Conservation (phyloP, 2,888 invertebrate species). For the Phyllotreta striolata region DNA sequence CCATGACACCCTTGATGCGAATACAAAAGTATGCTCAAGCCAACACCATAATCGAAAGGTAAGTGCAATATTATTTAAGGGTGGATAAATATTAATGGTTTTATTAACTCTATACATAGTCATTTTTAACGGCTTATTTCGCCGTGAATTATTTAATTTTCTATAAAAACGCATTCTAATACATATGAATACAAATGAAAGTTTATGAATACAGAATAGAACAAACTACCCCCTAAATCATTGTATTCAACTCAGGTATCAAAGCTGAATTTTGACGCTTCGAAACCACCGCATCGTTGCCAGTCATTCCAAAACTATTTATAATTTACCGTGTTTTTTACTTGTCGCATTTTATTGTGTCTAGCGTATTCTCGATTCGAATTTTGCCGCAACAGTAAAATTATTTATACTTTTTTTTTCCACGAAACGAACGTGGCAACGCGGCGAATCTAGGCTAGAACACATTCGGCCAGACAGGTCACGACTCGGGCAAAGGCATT, state of each 20-base stretch:
- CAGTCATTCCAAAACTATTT: not conserved
- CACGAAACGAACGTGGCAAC: slow-evolving; percentile 22
- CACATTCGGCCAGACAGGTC: slow-evolving; percentile 27
- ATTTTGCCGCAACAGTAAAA: too few relatives aligned
- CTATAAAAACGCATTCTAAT: not conserved
- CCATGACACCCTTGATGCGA: slow-evolving; percentile 54
- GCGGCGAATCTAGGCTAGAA: slow-evolving; percentile 18
- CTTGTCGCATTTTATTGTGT: too few relatives aligned
- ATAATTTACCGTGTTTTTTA: not conserved
- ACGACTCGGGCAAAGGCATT: slow-evolving; percentile 22
- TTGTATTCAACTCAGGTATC: slow-evolving; percentile 7
- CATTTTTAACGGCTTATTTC: not conserved
- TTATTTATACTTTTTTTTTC: too few relatives aligned
- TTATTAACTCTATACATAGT: too few relatives aligned
- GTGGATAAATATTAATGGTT: not conserved
- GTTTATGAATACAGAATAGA: slow-evolving; percentile 4
- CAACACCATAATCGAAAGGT: slow-evolving; percentile 55
- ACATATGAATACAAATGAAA: not conserved
- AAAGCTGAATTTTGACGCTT: slow-evolving; percentile 2
- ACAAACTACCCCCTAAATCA: not conserved
- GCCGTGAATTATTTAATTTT: not conserved
- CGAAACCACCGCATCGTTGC: not conserved
- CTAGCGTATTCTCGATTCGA: too few relatives aligned
- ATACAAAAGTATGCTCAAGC: slow-evolving; percentile 56
- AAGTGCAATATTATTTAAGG: slow-evolving; percentile 44